Conservation (phyloP, 2,888 invertebrate species). For the Adelognathus sp. region DNA sequence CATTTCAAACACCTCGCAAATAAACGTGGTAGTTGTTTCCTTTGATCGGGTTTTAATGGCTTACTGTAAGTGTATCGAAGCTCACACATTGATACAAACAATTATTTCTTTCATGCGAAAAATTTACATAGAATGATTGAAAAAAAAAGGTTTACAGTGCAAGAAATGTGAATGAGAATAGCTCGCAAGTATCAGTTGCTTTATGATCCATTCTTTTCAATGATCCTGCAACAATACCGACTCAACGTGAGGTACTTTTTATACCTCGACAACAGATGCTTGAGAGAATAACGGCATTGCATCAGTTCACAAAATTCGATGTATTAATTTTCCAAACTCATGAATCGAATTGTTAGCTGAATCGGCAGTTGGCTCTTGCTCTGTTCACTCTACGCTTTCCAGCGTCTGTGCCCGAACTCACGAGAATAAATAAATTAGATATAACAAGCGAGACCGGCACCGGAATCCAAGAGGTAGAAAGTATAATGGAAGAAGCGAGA, state of each 20-base stretch:
- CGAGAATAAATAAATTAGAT: slow-evolving; percentile 12
- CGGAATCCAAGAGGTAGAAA: neutral
- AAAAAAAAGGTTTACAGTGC: neutral
- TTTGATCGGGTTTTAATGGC: neutral
- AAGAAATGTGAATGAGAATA: too few species aligned
- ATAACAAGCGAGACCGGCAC: neutral
- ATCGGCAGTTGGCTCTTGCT: neutral
- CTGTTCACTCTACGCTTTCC: neutral
- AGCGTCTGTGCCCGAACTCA: neutral
- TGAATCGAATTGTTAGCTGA: neutral
- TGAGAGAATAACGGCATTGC: too few species aligned
- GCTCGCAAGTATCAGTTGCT: too few species aligned
- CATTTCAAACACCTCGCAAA: too few species aligned
- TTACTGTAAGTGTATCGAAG: neutral
- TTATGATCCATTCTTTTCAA: too few species aligned
- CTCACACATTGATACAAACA: neutral
- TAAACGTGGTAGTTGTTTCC: too few species aligned
- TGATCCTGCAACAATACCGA: too few species aligned
- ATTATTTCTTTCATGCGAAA: neutral
- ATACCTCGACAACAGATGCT: too few species aligned
- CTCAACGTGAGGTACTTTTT: too few species aligned
- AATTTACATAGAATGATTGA: neutral
- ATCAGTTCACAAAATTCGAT: neutral
- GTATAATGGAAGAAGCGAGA: slow-evolving; percentile 15
- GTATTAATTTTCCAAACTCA: neutral